Conservation (phyloP, 2,113 vertebrate genomes). For the Hydropotes inermis region DNA sequence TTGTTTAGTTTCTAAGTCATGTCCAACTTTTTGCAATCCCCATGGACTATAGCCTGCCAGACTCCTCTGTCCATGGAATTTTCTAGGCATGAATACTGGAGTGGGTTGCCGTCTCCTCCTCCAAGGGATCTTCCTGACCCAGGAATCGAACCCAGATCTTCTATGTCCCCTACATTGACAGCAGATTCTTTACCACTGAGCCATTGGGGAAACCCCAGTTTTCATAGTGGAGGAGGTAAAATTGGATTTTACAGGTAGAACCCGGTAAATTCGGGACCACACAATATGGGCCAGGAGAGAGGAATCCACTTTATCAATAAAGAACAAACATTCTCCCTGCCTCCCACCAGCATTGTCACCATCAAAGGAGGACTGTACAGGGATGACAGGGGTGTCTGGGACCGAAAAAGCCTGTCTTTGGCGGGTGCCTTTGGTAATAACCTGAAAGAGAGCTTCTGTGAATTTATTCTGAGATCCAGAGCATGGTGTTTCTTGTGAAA, state of each 20-base stretch:
- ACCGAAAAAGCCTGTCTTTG: neutral
- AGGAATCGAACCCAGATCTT: neutral
- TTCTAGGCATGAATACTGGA: neutral
- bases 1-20: neutral
- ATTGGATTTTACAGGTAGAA: neutral
- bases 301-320: neutral
- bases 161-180: neutral
- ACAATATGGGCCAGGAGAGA: neutral
- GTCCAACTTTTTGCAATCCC: neutral
- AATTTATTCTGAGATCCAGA: neutral
- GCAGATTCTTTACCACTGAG: neutral
- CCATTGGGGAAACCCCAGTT: neutral
- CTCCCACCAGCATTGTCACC: neutral
- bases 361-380: neutral
- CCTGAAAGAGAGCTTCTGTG: neutral
- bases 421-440: neutral
- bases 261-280: neutral
- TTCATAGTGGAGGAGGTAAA: neutral
- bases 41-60: neutral
- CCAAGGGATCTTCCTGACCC: neutral
- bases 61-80: neutral
- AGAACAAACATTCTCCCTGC: neutral
- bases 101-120: neutral
- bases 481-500: neutral
- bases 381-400: neutral